These are phyloP conservation scores for Pangasius macronema DNA, from an alignment of 2,797 vertebrate genomes.

Conservation along the genomic window DNA sequence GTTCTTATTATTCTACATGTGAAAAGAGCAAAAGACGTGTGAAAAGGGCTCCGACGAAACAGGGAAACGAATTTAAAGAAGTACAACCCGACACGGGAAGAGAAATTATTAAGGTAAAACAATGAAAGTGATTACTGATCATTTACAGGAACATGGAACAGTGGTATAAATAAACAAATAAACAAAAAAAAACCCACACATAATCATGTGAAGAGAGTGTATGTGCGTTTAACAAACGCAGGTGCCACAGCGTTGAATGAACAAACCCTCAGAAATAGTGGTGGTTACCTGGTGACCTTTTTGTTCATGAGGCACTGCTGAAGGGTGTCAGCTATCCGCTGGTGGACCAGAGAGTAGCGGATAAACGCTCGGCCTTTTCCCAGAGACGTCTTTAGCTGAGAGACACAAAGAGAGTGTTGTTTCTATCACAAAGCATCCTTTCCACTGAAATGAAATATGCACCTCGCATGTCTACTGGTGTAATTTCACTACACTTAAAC, in stretches of 20 bases:
- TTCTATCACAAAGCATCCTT: not conserved
- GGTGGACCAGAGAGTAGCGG: constrained; percentile 93
- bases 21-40: not conserved
- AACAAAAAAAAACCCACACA: no score
- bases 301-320: constrained; percentile 96
- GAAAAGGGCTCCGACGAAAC: constrained; percentile 16
- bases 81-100: constrained; percentile 36
- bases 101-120: not conserved
- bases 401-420: not conserved
- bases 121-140: constrained; percentile 15
- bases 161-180: not conserved
- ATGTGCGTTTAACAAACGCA: not conserved
- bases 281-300: constrained; percentile 86
- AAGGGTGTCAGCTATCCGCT: constrained; percentile 91
- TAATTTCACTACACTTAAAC: not conserved
- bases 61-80: constrained; percentile 37
- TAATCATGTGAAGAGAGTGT: not conserved
- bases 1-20: not conserved
- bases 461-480: not conserved
- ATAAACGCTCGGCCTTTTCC: constrained; percentile 94
- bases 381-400: constrained; percentile 89
- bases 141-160: constrained; percentile 30
- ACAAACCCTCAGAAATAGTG: not conserved
- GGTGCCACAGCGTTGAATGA: not conserved
- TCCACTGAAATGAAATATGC: not conserved